phyloP scores from a whole-genome alignment of 2,888 invertebrate species.

The Cryptocheilus praepositus region DNA sequence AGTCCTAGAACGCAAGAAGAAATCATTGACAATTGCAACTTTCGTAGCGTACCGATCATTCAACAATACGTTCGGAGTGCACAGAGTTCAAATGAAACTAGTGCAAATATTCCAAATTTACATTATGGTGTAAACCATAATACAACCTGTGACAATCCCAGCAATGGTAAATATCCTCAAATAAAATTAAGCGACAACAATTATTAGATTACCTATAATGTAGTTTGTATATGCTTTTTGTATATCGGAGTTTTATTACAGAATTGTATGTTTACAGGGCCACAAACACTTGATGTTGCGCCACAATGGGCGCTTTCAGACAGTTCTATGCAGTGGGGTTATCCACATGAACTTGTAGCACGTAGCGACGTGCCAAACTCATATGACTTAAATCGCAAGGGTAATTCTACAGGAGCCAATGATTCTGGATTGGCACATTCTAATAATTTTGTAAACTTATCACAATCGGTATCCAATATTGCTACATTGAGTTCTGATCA shows the following conservation, averaged over 20 bases:
- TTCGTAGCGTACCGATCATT: conserved; percentile 35
- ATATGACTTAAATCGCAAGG: conserved; percentile 34
- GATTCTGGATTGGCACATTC: conserved; percentile 29
- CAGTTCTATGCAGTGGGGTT: conserved; percentile 61
- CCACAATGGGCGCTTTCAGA: conserved; percentile 69
- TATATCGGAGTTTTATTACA: background rate
- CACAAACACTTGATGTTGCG: conserved; percentile 63
- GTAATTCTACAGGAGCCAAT: conserved; percentile 26
- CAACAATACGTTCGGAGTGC: conserved; percentile 35
- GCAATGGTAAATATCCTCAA: conserved; percentile 57
- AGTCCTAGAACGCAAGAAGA: conserved; percentile 32
- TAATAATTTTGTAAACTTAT: conserved; percentile 38
- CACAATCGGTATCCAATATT: conserved; percentile 26
- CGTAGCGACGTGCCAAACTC: conserved; percentile 46
- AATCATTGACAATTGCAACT: conserved; percentile 18
- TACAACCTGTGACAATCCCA: conserved; percentile 54
- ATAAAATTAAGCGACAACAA: no score
- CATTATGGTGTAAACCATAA: conserved; percentile 61
- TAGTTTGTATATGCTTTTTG: no score
- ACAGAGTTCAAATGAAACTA: conserved; percentile 31
- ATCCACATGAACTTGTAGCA: conserved; percentile 64
- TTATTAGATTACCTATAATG: no score
- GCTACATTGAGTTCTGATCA: conserved; percentile 27
- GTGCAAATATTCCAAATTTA: conserved; percentile 44
- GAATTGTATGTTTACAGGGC: conserved; percentile 56